Percentiles rank a stretch among this genome's conserved stretches.
phyloP scores from a whole-genome alignment of 2,888 invertebrate genomes.

The Drosophila rubida region DNA sequence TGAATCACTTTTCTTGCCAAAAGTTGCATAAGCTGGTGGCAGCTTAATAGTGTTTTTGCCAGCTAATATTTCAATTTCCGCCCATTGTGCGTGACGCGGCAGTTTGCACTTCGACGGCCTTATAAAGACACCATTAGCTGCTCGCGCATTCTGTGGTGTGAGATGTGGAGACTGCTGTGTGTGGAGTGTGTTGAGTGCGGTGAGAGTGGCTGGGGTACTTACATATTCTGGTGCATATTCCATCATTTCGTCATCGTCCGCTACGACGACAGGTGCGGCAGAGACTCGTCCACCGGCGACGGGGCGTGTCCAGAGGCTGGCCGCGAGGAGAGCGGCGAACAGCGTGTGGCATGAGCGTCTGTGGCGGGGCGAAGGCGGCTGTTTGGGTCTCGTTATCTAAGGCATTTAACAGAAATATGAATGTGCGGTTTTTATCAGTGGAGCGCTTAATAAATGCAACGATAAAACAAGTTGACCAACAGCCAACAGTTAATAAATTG shows the following conservation, averaged over 20 bases:
- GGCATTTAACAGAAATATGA: constrained; percentile 73
- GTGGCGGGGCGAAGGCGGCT: constrained; percentile 31
- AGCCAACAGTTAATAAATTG: constrained; percentile 74
- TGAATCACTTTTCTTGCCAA: background rate
- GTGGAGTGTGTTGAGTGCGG: background rate
- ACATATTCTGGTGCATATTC: constrained; percentile 84
- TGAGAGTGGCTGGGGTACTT: constrained; percentile 60
- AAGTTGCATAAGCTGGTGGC: background rate
- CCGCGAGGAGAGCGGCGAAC: constrained; percentile 30
- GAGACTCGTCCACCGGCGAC: constrained; percentile 36
- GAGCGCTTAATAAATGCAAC: constrained; percentile 71
- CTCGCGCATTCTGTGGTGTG: background rate
- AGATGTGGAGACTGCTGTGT: background rate
- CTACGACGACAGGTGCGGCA: constrained; percentile 61
- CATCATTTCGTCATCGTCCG: constrained; percentile 76
- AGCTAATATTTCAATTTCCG: background rate
- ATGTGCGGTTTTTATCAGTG: constrained; percentile 68
- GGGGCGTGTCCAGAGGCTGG: constrained; percentile 57
- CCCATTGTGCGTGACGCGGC: constrained; percentile 34
- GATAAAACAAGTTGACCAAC: constrained; percentile 73
- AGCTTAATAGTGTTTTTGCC: constrained; percentile 5
- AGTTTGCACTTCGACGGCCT: constrained; percentile 1
- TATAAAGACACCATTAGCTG: constrained; percentile 35
- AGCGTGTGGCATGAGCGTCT: constrained; percentile 25
- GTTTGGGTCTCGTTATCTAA: constrained; percentile 62